phyloP scores from a whole-genome alignment of 2,797 vertebrate species.

The Crenuchus spilurus region DNA sequence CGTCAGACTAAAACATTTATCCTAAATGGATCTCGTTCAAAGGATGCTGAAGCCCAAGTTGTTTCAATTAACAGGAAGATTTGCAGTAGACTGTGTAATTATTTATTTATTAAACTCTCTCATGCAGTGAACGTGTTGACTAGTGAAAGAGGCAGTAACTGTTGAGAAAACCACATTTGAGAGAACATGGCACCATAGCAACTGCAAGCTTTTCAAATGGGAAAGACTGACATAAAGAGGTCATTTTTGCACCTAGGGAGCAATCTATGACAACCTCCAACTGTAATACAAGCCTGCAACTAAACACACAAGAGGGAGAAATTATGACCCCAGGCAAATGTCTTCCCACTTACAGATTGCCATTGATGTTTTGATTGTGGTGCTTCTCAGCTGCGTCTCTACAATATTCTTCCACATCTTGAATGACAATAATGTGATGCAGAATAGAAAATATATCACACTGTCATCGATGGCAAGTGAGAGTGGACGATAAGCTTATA shows the following conservation, averaged over 20 bases:
- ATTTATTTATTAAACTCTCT: constrained; percentile 8
- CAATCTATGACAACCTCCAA: constrained; percentile 15
- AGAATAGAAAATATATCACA: constrained; percentile 11
- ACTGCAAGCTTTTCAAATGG: constrained; percentile 33
- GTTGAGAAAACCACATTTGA: constrained; percentile 14
- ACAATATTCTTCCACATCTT: neutral
- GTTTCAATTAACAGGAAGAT: constrained; percentile 9
- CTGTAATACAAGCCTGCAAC: constrained; percentile 14
- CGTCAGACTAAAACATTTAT: neutral
- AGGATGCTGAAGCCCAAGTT: neutral
- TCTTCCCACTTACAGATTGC: neutral
- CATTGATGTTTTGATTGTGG: neutral
- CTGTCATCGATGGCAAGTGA: constrained; percentile 55
- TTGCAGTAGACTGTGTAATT: neutral
- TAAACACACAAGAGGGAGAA: neutral
- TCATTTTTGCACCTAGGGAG: constrained; percentile 22
- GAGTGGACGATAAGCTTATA: constrained; percentile 69
- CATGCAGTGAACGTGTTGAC: neutral
- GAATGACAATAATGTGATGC: neutral
- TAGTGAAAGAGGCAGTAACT: constrained; percentile 9
- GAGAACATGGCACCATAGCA: constrained; percentile 50
- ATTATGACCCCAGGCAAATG: constrained; percentile 12
- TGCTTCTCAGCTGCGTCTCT: neutral
- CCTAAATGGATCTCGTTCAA: constrained; percentile 7
- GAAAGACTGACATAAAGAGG: constrained; percentile 51